Percentiles rank a stretch among this genome's conserved stretches.
Evolutionary conservation across 2,888 invertebrate genomes (phyloP).

Genomic region (Torymus tubicola): DNA sequence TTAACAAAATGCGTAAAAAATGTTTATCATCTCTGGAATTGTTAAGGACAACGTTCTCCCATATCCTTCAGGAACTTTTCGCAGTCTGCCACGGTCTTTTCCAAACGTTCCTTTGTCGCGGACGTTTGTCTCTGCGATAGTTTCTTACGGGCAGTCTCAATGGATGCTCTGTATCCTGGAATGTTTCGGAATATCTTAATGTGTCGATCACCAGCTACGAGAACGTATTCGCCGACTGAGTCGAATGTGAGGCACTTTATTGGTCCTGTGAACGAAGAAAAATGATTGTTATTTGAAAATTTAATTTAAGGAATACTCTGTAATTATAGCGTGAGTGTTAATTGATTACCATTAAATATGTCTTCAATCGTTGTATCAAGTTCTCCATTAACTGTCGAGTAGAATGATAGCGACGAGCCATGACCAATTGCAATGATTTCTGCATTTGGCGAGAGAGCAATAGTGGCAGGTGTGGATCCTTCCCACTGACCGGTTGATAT

Average conservation of each 20-base stretch:
- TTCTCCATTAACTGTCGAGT: constrained; percentile 81
- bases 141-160: constrained; percentile 77
- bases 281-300: not conserved
- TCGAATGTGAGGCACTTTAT: constrained; percentile 86
- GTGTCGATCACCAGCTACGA: constrained; percentile 86
- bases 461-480: constrained; percentile 77
- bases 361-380: constrained; percentile 83
- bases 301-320: not conserved
- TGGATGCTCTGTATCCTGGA: constrained; percentile 80
- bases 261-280: constrained; percentile 78
- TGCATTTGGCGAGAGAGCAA: constrained; percentile 88
- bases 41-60: constrained; percentile 67
- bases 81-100: constrained; percentile 82
- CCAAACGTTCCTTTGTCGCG: constrained; percentile 87
- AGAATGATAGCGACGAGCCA: constrained; percentile 82
- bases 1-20: constrained; percentile 50
- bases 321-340: too few species aligned
- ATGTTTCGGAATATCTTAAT: constrained; percentile 89
- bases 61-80: constrained; percentile 75
- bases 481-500: constrained; percentile 82
- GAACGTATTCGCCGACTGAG: constrained; percentile 84
- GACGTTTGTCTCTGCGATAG: constrained; percentile 81
- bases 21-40: constrained; percentile 40
- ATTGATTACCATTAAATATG: constrained; percentile 79
- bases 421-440: constrained; percentile 85